Percentiles rank a stretch among this genome's conserved stretches.
Evolutionary conservation across 2,113 vertebrate genomes (phyloP).

Genomic region (Oostethus manadensis): DNA sequence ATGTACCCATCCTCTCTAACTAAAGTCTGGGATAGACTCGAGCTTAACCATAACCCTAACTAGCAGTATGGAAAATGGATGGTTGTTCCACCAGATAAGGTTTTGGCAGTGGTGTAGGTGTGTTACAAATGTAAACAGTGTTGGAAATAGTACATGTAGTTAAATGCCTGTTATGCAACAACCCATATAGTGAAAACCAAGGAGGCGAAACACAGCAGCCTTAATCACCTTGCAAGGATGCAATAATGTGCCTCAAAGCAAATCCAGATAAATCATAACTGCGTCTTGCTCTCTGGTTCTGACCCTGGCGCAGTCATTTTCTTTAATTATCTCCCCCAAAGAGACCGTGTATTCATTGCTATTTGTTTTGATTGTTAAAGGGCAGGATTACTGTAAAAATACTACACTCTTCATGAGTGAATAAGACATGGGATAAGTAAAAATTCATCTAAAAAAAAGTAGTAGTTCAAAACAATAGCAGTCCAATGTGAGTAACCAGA

Average conservation of each 20-base stretch:
- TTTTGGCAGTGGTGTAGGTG: too few relatives aligned
- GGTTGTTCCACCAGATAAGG: too few relatives aligned
- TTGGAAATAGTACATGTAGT: background rate
- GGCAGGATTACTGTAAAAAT: background rate
- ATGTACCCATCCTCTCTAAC: too few relatives aligned
- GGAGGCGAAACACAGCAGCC: conserved; percentile 16
- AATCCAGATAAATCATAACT: background rate
- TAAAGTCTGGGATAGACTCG: too few relatives aligned
- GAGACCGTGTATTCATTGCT: too few relatives aligned
- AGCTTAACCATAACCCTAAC: too few relatives aligned
- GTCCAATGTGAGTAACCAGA: too few relatives aligned
- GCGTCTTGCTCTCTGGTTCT: background rate
- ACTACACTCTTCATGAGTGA: background rate
- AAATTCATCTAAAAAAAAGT: too few relatives aligned
- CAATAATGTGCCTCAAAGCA: background rate
- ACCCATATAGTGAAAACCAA: background rate
- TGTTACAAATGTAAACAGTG: background rate
- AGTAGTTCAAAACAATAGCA: too few relatives aligned
- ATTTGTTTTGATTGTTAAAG: background rate
- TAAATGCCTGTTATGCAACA: conserved; percentile 17
- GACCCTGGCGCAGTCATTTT: background rate
- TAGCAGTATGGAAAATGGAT: too few relatives aligned
- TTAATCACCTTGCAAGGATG: conserved; percentile 18
- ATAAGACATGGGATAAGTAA: too few relatives aligned
- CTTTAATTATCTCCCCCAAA: background rate